These are phyloP conservation scores for Takifugu bimaculatus DNA, from an alignment of 2,113 vertebrate genomes.

Conservation along the genomic window DNA sequence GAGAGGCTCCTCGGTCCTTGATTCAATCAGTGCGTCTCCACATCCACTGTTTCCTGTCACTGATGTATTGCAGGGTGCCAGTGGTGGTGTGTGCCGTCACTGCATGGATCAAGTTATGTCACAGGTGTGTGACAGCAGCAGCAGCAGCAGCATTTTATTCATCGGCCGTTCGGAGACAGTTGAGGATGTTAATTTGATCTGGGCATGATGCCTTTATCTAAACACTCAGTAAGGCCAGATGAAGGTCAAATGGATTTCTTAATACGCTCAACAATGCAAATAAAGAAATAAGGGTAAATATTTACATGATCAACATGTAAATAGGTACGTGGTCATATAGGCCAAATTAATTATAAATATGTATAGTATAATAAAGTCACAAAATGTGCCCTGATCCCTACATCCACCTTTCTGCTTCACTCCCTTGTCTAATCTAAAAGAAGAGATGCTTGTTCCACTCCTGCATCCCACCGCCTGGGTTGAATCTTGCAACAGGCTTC, in stretches of 20 bases:
- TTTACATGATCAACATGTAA: neutral
- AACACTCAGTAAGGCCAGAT: slow-evolving; percentile 51
- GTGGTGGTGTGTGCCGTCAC: slow-evolving; percentile 55
- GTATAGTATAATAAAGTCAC: too few relatives aligned
- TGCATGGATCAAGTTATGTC: slow-evolving; percentile 76
- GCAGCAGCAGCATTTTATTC: slow-evolving; percentile 60
- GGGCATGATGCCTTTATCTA: slow-evolving; percentile 67
- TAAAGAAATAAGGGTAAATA: slow-evolving; percentile 4
- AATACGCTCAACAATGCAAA: neutral
- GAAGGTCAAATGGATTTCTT: slow-evolving; percentile 64
- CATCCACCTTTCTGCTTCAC: too few relatives aligned
- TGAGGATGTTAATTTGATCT: slow-evolving; percentile 70
- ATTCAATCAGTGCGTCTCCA: slow-evolving; percentile 70
- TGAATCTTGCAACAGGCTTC: too few relatives aligned
- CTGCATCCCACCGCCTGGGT: too few relatives aligned
- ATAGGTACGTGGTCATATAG: too few relatives aligned
- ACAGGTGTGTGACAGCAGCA: slow-evolving; percentile 57
- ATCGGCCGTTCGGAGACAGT: slow-evolving; percentile 47
- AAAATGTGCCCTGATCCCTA: too few relatives aligned
- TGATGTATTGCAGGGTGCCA: slow-evolving; percentile 74
- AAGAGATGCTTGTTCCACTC: too few relatives aligned
- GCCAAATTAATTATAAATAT: too few relatives aligned
- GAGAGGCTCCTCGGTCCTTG: slow-evolving; percentile 55
- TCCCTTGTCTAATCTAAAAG: too few relatives aligned
- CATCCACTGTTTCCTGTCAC: slow-evolving; percentile 71